These are phyloP conservation scores for Trachemys scripta DNA, from an alignment of 2,113 vertebrate species.

Conservation along the genomic window DNA sequence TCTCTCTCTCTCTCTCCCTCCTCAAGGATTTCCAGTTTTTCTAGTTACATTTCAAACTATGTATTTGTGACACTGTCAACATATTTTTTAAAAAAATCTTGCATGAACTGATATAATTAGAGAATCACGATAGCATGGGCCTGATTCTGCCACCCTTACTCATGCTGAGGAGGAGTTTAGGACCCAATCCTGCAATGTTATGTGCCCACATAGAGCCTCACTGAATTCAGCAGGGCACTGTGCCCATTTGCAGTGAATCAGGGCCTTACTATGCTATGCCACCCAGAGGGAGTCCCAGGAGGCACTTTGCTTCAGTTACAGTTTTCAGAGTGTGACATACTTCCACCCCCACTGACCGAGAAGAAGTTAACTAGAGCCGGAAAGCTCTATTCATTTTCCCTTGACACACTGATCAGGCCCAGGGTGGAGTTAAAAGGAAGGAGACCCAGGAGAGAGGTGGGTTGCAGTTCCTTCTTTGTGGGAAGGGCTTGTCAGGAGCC, in stretches of 20 bases:
- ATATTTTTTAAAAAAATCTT: not conserved
- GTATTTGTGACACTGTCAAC: not conserved
- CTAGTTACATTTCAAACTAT: not conserved
- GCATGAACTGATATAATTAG: not conserved
- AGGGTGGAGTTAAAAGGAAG: no score
- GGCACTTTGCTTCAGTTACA: no score
- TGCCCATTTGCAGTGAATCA: not conserved
- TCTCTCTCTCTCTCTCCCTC: not conserved
- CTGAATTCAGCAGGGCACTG: not conserved
- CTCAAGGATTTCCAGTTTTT: not conserved
- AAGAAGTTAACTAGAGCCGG: no score
- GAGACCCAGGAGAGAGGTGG: no score
- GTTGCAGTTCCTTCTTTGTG: no score
- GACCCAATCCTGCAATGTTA: no score
- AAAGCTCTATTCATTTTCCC: no score
- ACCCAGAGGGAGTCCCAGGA: no score
- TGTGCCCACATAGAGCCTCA: not conserved
- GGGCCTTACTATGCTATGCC: not conserved
- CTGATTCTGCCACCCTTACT: not conserved
- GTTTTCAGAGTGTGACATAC: no score
- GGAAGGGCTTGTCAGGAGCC: no score
- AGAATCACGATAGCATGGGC: not conserved
- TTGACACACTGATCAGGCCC: no score
- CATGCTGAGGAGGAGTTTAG: not conserved
- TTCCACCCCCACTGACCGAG: no score